These are phyloP conservation scores for Halictus quadricinctus DNA, from an alignment of 2,888 invertebrate genomes.

Conservation along the genomic window DNA sequence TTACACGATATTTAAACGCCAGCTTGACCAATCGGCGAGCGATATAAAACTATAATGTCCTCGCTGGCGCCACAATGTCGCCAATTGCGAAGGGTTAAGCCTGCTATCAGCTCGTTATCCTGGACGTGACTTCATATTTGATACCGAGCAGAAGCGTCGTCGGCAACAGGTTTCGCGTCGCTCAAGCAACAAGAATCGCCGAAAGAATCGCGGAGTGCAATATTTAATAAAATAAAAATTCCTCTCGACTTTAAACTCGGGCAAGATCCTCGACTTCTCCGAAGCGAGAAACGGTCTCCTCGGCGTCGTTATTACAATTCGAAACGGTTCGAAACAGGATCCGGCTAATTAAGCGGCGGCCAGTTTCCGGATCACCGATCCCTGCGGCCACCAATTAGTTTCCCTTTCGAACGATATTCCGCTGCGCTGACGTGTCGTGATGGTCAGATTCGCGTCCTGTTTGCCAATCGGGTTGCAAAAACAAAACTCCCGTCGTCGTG, in stretches of 20 bases:
- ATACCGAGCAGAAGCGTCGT: neutral
- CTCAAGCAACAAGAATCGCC: neutral
- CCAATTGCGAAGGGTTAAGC: neutral
- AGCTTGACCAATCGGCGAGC: neutral
- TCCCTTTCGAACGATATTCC: constrained; percentile 5
- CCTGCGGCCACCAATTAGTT: neutral
- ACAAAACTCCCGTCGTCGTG: neutral
- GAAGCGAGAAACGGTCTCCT: neutral
- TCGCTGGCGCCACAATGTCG: neutral
- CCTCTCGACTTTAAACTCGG: neutral
- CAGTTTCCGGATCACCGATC: constrained; percentile 2
- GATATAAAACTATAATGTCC: neutral
- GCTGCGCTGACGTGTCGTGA: neutral
- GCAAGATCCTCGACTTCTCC: neutral
- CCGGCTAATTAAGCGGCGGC: neutral
- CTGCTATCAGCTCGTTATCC: neutral
- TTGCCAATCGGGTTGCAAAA: neutral
- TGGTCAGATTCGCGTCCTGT: neutral
- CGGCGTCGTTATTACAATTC: neutral
- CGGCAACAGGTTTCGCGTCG: neutral
- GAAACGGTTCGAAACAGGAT: neutral
- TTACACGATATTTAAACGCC: neutral
- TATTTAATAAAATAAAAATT: neutral
- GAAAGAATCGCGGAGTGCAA: neutral
- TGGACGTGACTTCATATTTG: neutral